Evolutionary conservation across 64 coral and sea anemone species (phyloP).

Genomic region (Stichodactyla helianthus): DNA sequence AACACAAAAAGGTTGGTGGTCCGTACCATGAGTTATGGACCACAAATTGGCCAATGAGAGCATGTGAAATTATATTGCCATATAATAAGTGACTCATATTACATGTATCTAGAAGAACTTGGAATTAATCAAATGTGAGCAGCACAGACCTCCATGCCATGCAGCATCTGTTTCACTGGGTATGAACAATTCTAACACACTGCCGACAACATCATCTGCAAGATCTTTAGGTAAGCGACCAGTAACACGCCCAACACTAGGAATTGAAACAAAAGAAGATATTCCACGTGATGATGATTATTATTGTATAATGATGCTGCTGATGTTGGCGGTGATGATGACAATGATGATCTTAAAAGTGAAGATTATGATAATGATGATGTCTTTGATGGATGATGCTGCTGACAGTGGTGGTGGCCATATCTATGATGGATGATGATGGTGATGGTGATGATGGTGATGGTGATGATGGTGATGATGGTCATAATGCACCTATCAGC

Average conservation of each 20-base stretch:
- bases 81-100: background rate
- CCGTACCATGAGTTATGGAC: too few species aligned
- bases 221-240: slow-evolving; percentile 93
- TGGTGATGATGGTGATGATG: background rate
- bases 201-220: slow-evolving; percentile 94
- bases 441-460: background rate
- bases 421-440: background rate
- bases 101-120: background rate
- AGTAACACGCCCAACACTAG: slow-evolving; percentile 89
- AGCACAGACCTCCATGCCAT: slow-evolving; percentile 92
- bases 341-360: background rate
- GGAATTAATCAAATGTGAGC: background rate
- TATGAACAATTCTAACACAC: slow-evolving; percentile 80
- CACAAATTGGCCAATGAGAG: too few species aligned
- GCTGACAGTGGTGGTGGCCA: background rate
- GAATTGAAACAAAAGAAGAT: background rate
- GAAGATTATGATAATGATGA: background rate
- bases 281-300: background rate
- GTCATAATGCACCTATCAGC: too few species aligned
- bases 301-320: background rate
- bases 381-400: background rate
- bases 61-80: background rate
- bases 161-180: slow-evolving; percentile 81
- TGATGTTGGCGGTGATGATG: background rate
- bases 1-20: too few species aligned